Evolutionary conservation across 2,113 vertebrate species (phyloP).

Genomic region (Rhineura floridana): DNA sequence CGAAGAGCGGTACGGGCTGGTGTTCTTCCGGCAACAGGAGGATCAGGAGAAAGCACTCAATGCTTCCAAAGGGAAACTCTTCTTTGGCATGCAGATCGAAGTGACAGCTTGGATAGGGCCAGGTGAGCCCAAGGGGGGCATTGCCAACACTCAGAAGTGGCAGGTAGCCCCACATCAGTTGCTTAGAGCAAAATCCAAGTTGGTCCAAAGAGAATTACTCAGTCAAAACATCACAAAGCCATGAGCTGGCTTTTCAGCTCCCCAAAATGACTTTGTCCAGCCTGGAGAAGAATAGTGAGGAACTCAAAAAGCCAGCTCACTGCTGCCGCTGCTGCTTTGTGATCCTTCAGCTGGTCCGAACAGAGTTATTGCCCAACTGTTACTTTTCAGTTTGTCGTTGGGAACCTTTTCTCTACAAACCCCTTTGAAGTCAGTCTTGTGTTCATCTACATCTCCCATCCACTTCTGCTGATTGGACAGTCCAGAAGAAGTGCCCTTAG

Average conservation of each 20-base stretch:
- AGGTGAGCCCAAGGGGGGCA: slow-evolving; percentile 75
- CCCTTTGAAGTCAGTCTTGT: no score
- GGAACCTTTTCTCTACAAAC: not conserved
- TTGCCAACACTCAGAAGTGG: not conserved
- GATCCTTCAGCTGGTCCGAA: not conserved
- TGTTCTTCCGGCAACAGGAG: slow-evolving; percentile 98
- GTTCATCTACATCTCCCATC: no score
- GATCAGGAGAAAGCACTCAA: slow-evolving; percentile 97
- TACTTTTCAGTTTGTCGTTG: not conserved
- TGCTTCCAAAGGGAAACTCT: slow-evolving; percentile 97
- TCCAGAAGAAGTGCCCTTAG: not conserved
- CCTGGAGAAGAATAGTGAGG: not conserved
- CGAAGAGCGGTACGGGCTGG: slow-evolving; percentile 95
- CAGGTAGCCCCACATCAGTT: not conserved
- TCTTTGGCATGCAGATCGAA: slow-evolving; percentile 99
- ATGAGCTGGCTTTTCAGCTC: not conserved
- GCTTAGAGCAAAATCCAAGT: no score
- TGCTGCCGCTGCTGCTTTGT: not conserved
- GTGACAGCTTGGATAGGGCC: slow-evolving; percentile 97
- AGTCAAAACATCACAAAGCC: not conserved
- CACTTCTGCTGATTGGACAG: not conserved
- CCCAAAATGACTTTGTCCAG: no score
- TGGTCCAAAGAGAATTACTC: not conserved
- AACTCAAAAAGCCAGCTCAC: not conserved
- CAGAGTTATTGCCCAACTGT: not conserved